Evolutionary conservation across 2,888 invertebrate species (phyloP).

Genomic region (Sepiola atlantica): DNA sequence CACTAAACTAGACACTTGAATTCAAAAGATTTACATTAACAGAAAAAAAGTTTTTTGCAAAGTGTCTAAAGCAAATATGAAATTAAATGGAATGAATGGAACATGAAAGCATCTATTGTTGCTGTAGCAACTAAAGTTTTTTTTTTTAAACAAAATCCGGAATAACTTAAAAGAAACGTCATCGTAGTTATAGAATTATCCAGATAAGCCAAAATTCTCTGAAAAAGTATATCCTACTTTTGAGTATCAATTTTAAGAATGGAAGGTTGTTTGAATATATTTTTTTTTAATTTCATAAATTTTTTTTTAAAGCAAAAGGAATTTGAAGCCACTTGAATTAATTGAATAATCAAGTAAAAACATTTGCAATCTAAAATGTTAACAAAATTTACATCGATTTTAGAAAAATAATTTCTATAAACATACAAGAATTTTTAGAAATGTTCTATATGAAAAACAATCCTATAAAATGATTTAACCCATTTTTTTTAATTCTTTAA

Average conservation of each 20-base stretch:
- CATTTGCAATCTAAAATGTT: not conserved
- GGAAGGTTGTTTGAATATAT: not conserved
- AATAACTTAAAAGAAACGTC: not conserved
- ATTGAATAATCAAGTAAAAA: not conserved
- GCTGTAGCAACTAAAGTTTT: not conserved
- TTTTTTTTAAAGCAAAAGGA: not conserved
- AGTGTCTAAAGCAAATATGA: too few species aligned
- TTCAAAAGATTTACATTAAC: too few species aligned
- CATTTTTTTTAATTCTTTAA: not conserved
- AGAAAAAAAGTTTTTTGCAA: too few species aligned
- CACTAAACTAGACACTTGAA: too few species aligned
- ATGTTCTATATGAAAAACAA: not conserved
- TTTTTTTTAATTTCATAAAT: not conserved
- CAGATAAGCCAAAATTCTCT: not conserved
- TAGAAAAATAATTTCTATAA: slow-evolving; percentile 32
- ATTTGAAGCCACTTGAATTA: not conserved
- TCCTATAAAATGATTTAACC: not conserved
- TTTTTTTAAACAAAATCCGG: not conserved
- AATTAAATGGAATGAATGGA: not conserved
- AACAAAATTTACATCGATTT: slow-evolving; percentile 32
- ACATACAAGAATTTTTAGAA: not conserved
- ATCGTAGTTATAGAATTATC: not conserved
- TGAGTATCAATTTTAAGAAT: not conserved
- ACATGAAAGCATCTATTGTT: not conserved
- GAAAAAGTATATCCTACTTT: not conserved